Evolutionary conservation across 2,797 vertebrate genomes (phyloP), one percentile per base, ranked within the genome.

Genomic region (Parotocinclus haroldoi): DNA sequence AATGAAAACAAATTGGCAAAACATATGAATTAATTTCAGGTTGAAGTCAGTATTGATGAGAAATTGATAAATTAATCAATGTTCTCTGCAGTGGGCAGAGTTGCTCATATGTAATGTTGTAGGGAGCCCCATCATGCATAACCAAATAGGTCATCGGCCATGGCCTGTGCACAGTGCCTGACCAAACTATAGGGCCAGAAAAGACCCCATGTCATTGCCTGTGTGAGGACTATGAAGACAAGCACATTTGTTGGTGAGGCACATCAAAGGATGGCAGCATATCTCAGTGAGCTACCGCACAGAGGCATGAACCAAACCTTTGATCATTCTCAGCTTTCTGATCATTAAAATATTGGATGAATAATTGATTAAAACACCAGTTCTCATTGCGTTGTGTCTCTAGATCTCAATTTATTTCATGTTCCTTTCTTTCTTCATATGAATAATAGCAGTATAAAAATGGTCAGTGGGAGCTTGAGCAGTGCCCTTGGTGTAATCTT

Each of bases 261-360:
- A 89, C 89, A 89, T 91, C 91, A 91, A 91, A 90, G 88, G 79
- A 73, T 54, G 73, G 64, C 78, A 80, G 80, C 83, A 81, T 87
- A 84, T 88, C 83, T 89, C 84, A 80, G 82, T 51, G 76, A 86
- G 87, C 80, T 80, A 79, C 88, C 79, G 84, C 87, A 87, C 84
- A 82, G 80, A 81, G 82, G 83, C 84, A 85, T 46, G 66, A 84
- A 82, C 84, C 69, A 18, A 67, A 77, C 77, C 89, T 92, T 91
- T 92, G 90, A 92, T 92, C 89, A 89, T 85, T 75, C 73, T 81
- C 72, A 85, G 87, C 86, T 85, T 89, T 89, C 83, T 88, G 86
- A 91, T 91, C 88, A 91, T 91, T 91, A 89, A 90, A 91, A 91
- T 90, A 91, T 89, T 88, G 82, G 79, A 89, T 91, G 86, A 91